phyloP scores from a whole-genome alignment of 2,888 invertebrate species.

The Protodeltote pygarga region DNA sequence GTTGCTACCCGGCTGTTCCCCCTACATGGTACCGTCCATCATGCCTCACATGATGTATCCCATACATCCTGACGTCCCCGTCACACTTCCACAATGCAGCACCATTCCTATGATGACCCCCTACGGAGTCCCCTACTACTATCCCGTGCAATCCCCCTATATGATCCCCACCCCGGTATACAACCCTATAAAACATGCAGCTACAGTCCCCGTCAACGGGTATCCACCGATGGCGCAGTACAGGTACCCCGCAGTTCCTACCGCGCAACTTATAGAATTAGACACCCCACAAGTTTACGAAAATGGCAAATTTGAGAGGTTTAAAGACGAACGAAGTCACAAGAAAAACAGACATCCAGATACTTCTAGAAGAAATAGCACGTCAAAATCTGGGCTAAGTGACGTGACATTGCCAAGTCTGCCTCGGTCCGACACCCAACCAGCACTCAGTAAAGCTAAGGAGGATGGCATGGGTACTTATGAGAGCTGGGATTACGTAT shows the following conservation, averaged over 20 bases:
- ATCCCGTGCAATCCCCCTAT: constrained; percentile 79
- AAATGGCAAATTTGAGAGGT: constrained; percentile 71
- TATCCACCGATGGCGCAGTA: constrained; percentile 73
- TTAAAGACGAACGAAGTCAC: constrained; percentile 63
- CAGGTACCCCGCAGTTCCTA: constrained; percentile 87
- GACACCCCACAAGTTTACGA: constrained; percentile 82
- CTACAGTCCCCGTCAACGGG: constrained; percentile 80
- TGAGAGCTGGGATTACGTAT: constrained; percentile 94
- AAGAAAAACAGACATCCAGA: constrained; percentile 64
- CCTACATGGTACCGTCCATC: constrained; percentile 47
- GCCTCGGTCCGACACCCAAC: constrained; percentile 82
- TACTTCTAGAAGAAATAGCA: constrained; percentile 70
- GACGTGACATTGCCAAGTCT: constrained; percentile 77
- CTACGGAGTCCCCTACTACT: constrained; percentile 79
- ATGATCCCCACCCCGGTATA: constrained; percentile 81
- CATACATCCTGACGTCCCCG: constrained; percentile 60
- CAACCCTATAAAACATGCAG: constrained; percentile 79
- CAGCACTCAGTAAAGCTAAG: constrained; percentile 82
- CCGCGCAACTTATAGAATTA: constrained; percentile 89
- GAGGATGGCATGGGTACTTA: constrained; percentile 90
- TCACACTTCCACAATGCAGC: constrained; percentile 60
- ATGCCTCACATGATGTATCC: constrained; percentile 67
- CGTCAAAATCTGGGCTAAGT: constrained; percentile 76
- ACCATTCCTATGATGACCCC: constrained; percentile 72
- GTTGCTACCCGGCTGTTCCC: constrained; percentile 54